These are phyloP conservation scores for Mechanitis messenoides DNA, from an alignment of 2,888 invertebrate species.

Conservation along the genomic window DNA sequence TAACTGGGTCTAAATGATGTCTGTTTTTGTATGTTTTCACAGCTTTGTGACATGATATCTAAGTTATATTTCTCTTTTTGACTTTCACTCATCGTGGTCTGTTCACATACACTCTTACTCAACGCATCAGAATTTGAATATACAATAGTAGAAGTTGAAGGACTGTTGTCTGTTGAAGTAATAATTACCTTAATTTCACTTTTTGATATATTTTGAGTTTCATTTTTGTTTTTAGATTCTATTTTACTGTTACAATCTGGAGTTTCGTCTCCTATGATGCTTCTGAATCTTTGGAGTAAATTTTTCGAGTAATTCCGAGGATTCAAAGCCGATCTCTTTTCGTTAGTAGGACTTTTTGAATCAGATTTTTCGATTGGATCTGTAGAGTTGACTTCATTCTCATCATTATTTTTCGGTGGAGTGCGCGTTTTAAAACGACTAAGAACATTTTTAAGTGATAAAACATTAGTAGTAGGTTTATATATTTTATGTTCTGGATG, in stretches of 20 bases:
- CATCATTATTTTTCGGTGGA: constrained; percentile 61
- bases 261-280: constrained; percentile 70
- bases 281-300: constrained; percentile 67
- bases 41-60: constrained; percentile 60
- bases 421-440: constrained; percentile 70
- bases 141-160: constrained; percentile 50
- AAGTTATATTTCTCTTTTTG: constrained; percentile 62
- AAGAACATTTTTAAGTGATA: constrained; percentile 76
- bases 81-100: constrained; percentile 55
- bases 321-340: constrained; percentile 62
- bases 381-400: constrained; percentile 60
- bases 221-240: constrained; percentile 35
- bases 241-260: constrained; percentile 54
- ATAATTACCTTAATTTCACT: constrained; percentile 62
- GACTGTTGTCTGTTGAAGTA: constrained; percentile 55
- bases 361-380: constrained; percentile 58
- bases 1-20: constrained; percentile 45
- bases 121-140: constrained; percentile 49
- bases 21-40: constrained; percentile 57
- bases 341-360: constrained; percentile 59
- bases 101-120: constrained; percentile 64
- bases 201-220: constrained; percentile 39
- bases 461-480: constrained; percentile 76
- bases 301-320: constrained; percentile 70
- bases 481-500: constrained; percentile 90